Percentiles rank a stretch among this genome's conserved stretches.
These are phyloP conservation scores for human DNA, from an alignment of 2,113 vertebrate species.

Conservation along the genomic window DNA sequence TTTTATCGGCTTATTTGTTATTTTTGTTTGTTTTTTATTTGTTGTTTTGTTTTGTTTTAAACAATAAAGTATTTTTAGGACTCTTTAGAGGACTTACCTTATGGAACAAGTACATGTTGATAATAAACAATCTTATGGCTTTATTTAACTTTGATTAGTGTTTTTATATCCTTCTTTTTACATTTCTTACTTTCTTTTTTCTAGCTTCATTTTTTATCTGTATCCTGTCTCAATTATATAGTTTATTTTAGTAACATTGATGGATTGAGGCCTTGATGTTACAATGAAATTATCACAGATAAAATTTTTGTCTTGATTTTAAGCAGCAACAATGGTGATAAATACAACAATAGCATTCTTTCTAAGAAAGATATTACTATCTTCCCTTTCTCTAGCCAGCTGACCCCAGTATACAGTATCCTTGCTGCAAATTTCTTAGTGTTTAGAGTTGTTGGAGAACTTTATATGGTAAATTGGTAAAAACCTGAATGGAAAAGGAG, in stretches of 20 bases:
- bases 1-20: rapidly evolving
- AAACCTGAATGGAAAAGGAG: not conserved
- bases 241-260: not conserved
- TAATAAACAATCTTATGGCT: not conserved
- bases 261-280: not conserved
- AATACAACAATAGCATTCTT: not conserved
- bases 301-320: not conserved
- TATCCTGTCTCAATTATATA: not conserved
- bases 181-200: not conserved
- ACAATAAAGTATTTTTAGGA: rapidly evolving
- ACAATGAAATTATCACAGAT: not conserved
- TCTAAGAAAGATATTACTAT: not conserved
- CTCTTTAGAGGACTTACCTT: not conserved
- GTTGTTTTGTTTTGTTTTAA: not conserved
- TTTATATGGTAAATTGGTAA: not conserved
- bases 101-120: not conserved
- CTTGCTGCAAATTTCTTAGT: not conserved
- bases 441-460: not conserved
- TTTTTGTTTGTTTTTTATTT: not conserved
- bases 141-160: not conserved
- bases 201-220: not conserved
- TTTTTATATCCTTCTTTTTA: not conserved
- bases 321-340: not conserved
- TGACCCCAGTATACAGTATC: not conserved
- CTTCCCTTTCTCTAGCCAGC: rapidly evolving